These are phyloP conservation scores for Epinotia bilunana DNA, from an alignment of 2,888 invertebrate species.

Conservation along the genomic window DNA sequence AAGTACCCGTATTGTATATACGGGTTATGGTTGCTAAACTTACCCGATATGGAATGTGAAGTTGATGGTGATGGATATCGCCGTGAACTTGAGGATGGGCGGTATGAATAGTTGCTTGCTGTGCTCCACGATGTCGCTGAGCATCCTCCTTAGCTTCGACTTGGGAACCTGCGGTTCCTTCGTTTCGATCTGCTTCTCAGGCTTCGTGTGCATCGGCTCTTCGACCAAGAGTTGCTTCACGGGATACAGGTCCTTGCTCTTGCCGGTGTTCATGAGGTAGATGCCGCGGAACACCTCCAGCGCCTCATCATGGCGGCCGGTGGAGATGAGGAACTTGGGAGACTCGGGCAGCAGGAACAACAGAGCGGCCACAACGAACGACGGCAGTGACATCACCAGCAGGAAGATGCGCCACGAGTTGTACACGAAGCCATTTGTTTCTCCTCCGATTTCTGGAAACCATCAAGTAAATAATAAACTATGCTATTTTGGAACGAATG, in stretches of 20 bases:
- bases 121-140: conserved; percentile 91
- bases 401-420: conserved; percentile 97
- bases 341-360: conserved; percentile 95
- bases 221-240: conserved; percentile 89
- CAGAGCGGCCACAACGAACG: conserved; percentile 93
- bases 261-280: conserved; percentile 92
- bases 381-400: conserved; percentile 94
- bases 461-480: not conserved
- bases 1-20: no score
- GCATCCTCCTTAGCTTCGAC: conserved; percentile 89
- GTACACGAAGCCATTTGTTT: conserved; percentile 88
- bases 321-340: conserved; percentile 93
- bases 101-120: conserved; percentile 92
- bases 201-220: conserved; percentile 75
- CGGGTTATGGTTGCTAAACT: conserved; percentile 56
- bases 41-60: conserved; percentile 97
- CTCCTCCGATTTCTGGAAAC: conserved; percentile 86
- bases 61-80: conserved; percentile 94
- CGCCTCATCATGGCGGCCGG: conserved; percentile 91
- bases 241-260: conserved; percentile 89
- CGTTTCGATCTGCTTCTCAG: conserved; percentile 86
- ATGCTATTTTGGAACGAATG: not conserved
- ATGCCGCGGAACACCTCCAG: conserved; percentile 92
- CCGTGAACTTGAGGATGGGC: conserved; percentile 92
- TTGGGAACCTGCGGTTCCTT: conserved; percentile 74